phyloP scores from a whole-genome alignment of 1,140 invertebrate genomes.

The Papilio glaucus region DNA sequence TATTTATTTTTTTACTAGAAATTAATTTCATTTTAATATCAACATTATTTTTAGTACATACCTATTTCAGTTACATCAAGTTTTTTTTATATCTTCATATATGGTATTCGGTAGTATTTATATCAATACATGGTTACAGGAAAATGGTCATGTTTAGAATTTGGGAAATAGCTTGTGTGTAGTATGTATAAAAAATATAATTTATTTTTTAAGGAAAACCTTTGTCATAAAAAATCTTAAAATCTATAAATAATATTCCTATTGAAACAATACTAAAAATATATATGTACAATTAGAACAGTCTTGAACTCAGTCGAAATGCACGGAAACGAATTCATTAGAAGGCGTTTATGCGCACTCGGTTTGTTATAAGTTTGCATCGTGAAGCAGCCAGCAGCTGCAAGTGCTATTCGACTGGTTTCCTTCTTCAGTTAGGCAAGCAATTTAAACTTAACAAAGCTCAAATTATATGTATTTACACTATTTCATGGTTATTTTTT shows the following conservation, averaged over 20 bases:
- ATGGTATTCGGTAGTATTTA: too few species aligned
- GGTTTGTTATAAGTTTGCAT: constrained; percentile 8
- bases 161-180: too few species aligned
- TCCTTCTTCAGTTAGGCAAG: not conserved
- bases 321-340: not conserved
- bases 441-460: constrained; percentile 13
- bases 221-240: too few species aligned
- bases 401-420: constrained; percentile 3
- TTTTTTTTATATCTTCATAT: too few species aligned
- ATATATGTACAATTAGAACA: too few species aligned
- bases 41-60: not conserved
- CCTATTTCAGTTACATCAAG: too few species aligned
- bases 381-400: not conserved
- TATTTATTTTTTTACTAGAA: not conserved
- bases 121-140: too few species aligned
- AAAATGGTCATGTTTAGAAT: too few species aligned
- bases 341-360: constrained; percentile 4
- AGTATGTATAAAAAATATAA: too few species aligned
- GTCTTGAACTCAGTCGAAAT: not conserved
- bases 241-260: too few species aligned
- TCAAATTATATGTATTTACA: not conserved
- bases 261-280: too few species aligned
- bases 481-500: not conserved
- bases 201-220: too few species aligned
- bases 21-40: not conserved